Evolutionary conservation across 1,140 invertebrate species (phyloP), one percentile per base, ranked within the genome.

Genomic region (Pristionchus pacificus): DNA sequence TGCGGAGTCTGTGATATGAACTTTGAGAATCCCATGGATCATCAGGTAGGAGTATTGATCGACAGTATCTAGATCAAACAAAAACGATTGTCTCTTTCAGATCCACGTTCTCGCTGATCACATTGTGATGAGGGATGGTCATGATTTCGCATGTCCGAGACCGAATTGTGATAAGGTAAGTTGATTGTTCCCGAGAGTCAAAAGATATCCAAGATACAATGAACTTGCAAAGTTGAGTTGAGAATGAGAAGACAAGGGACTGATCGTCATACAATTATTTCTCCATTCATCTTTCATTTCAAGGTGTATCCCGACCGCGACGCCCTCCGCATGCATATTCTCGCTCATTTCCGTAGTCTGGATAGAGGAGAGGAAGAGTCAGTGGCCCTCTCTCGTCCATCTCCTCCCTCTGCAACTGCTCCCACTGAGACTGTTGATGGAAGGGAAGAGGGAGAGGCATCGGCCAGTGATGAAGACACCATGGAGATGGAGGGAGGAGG

Each of bases 101-200:
- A 38, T 66, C 25, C 76, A 77, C 38, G 24, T 77, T 3, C 69
- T 77, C 59, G 63, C 71, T 1, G 76, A 77, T 60, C 76, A 77
- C 65, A 60, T 77, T 19, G 27, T 10, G 24, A 65, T 77, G 24
- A 74, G 61, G 59, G 76, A 77, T 67, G 76, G 76, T 1, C 58
- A 60, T 19, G 71, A 74, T 29, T 77, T 61, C 60, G 62, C 31
- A 24, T 77, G 76, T 62, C 74, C 76, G 25, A 28, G 61, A 28
- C 74, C 58, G 6, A 15, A 30, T 32, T 77, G 76, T 38, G 76
- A 68, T 3, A n/a, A n/a, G n/a, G n/a, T n/a, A n/a, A n/a, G n/a
- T n/a, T n/a, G n/a, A n/a, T n/a, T n/a, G n/a, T n/a, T n/a, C n/a
- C n/a, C n/a, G n/a, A n/a, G n/a, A n/a, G n/a, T n/a, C n/a, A n/a